These are phyloP conservation scores for Elachura formosa DNA, from an alignment of 2,113 vertebrate genomes.

Conservation along the genomic window DNA sequence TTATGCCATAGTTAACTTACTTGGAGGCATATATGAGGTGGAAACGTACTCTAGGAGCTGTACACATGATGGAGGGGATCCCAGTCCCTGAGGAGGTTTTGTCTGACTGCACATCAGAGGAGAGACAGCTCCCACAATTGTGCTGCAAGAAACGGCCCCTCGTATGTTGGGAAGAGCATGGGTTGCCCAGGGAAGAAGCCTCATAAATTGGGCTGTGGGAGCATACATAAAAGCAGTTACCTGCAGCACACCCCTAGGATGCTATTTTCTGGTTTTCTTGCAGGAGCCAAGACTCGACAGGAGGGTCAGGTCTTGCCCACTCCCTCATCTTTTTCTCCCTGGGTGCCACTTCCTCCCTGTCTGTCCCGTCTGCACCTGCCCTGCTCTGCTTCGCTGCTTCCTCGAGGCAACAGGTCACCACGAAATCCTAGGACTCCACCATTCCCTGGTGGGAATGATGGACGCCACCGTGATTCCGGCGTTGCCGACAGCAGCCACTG, in stretches of 20 bases:
- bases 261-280: background rate
- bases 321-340: background rate
- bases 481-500: too few species aligned
- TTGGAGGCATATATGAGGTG: background rate
- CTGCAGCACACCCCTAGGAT: fast-evolving
- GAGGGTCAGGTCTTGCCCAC: too few species aligned
- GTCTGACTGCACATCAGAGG: background rate
- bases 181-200: background rate
- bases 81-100: background rate
- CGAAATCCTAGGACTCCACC: fast-evolving
- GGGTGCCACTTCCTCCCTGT: background rate
- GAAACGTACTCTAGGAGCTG: background rate
- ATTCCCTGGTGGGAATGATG: background rate
- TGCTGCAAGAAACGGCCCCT: too few species aligned
- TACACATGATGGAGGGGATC: background rate
- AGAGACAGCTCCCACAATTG: fast-evolving
- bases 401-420: fast-evolving
- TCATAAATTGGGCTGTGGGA: background rate
- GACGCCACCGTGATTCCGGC: fast-evolving
- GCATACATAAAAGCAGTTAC: background rate
- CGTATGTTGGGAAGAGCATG: fast-evolving
- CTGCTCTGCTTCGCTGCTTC: background rate
- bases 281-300: fast-evolving
- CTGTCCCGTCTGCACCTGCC: too few species aligned
- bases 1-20: background rate